Base-by-base conservation (phyloP, 2,888 invertebrate species). In the Cataglyphis livida region DNA sequence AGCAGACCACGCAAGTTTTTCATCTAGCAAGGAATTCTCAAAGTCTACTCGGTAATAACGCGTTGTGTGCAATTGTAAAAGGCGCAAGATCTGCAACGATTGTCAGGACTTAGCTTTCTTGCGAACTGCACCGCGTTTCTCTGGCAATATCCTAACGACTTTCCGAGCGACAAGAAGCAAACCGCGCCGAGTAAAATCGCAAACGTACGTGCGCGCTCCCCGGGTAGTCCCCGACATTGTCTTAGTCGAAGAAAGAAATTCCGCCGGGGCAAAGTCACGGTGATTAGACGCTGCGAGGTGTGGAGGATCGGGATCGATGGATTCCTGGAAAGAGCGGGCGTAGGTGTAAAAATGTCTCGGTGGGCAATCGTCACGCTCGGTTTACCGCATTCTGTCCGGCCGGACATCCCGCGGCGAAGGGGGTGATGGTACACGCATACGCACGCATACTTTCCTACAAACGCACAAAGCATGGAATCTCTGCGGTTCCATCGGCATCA, bases 371-470 rank as follows among this genome's bases (percentile, higher is more conserved):
- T 88, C 84, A 85, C 85, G 86, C 71, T 86, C 83, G 82, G 82
- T 87, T 84, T 84, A 83, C 84, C 88, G 82, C 85, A 88, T 90
- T 88, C 85, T 79, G 68, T 75, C 83, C 84, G 74, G 62, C 66
- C 73, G 84, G 90, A 87, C 87, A 87, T 86, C 90, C 85, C 85
- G 87, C 81, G 76, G 88, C 75, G 88, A 87, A 73, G 75, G 83
- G 79, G 85, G 81, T 87, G 88, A 88, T 88, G 88, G 84, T 86
- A 85, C 84, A 86, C 75, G 75, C 88, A 74, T 81, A 83, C 84
- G 32, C 62, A 61, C 21, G 10, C 61, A 51, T 7, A 59, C 51
- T 12, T 54, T 48, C 76, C 48, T 32, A 54, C 38, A 59, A n/a
- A 79, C 44, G 81, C 15, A 51, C 28, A 38, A 48, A 54, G 38